Base-by-base conservation (phyloP, 2,113 vertebrate genomes). In the Oryzias javanicus region DNA sequence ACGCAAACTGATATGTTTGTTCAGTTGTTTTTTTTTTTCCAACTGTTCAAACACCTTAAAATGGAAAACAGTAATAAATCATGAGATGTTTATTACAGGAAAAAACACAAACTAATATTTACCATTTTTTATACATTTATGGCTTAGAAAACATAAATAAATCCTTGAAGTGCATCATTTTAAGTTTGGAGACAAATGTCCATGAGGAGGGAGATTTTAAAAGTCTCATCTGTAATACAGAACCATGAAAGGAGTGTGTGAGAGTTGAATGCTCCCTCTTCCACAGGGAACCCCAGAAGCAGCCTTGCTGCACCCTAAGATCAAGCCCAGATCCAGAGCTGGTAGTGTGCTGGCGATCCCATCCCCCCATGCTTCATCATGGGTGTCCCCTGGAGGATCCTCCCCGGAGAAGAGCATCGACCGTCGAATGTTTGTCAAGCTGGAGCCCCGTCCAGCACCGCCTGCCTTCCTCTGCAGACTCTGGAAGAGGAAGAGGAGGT, bases 221-320 rank as follows among this genome's bases (percentile, higher is more conserved):
- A 4, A 63, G 18, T 35, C 18, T 75, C 78, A 89, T 76, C 79
- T 74, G 74, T 91, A 90, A 20, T 89, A 88, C 42, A 93, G 54
- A 44, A 86, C 79, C 10, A 93, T 80, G 74, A 93, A 93, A 5
- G 92, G 92, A 3, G 86, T 47, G 44, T 92, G 89, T 22, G 73
- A 62, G 3, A 91, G 81, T n/a, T 69, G 79, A 1, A 92, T 82
- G 0, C 85, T 85, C 1, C 77, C 71, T 3, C 50, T 42, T 27
- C 61, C 49, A 48, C 92, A 93, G 5, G 88, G 72, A 16, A 83
- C 79, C 2, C n/a, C 69, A 0, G 25, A 18, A n/a, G 83, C 80
- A 3, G 41, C 71, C 20, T 5, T 77, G 51, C 82, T 86, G 77
- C 91, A 93, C 64, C 85, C 79, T 60, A 93, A 75, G 5, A 80